A percentile compares a stretch with the other conserved stretches of the same genome.
Conservation (phyloP, 2,888 invertebrate species). For the Mesochorus sp. region DNA sequence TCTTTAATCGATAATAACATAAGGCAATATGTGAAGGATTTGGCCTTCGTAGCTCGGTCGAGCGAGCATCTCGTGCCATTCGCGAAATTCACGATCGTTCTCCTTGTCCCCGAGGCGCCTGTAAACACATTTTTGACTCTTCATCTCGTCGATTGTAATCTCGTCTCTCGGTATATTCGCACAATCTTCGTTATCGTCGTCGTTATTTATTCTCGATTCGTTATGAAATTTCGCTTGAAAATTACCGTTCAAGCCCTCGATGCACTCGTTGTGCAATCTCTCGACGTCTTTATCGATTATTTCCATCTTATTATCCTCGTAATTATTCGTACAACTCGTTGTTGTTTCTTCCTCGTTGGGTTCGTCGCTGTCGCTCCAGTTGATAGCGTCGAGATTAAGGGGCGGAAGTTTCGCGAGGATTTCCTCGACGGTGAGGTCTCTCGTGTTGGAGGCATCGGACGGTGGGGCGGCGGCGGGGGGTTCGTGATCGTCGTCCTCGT, state of each 20-base stretch:
- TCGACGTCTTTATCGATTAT: constrained; percentile 74
- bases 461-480: constrained; percentile 65
- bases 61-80: constrained; percentile 95
- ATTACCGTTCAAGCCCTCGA: constrained; percentile 80
- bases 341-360: constrained; percentile 55
- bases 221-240: constrained; percentile 76
- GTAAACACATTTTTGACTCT: constrained; percentile 65
- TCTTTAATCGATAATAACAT: constrained; percentile 94
- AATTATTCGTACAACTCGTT: constrained; percentile 67
- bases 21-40: constrained; percentile 95
- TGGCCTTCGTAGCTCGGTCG: constrained; percentile 89
- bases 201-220: constrained; percentile 57
- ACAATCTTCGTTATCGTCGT: constrained; percentile 62
- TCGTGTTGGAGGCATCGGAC: constrained; percentile 39
- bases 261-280: constrained; percentile 75
- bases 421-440: constrained; percentile 82
- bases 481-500: constrained; percentile 54
- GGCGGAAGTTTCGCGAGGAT: constrained; percentile 87
- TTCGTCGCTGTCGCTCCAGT: constrained; percentile 80
- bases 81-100: constrained; percentile 87
- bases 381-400: constrained; percentile 84
- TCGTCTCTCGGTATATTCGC: constrained; percentile 51
- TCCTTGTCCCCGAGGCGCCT: constrained; percentile 66
- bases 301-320: constrained; percentile 66
- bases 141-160: constrained; percentile 39